phyloP scores from a whole-genome alignment of 2,797 vertebrate genomes.

The Danionella dracula region DNA sequence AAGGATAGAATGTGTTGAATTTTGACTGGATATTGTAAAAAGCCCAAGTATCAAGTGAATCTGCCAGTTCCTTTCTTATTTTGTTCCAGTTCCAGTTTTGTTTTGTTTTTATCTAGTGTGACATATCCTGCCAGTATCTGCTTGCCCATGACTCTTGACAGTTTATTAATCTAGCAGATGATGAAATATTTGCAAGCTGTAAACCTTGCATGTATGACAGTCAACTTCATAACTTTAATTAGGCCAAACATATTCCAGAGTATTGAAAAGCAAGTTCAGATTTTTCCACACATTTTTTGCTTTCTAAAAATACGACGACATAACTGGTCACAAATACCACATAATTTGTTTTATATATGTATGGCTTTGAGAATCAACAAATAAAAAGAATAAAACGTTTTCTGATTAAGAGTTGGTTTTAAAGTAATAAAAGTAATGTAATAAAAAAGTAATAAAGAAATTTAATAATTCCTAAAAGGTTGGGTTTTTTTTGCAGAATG shows the following conservation, averaged over 20 bases:
- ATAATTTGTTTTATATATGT: too few species aligned
- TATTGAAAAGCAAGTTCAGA: neutral
- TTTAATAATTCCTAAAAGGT: neutral
- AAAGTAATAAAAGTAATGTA: too few species aligned
- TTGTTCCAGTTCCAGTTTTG: neutral
- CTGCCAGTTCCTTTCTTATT: too few species aligned
- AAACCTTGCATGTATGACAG: neutral
- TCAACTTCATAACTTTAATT: slow-evolving; percentile 3
- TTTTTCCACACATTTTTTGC: neutral
- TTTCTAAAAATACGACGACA: too few species aligned
- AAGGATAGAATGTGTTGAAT: too few species aligned
- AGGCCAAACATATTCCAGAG: neutral
- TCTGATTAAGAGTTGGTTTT: neutral
- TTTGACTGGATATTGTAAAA: too few species aligned
- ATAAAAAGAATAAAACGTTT: neutral
- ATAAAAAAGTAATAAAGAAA: too few species aligned
- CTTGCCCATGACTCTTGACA: neutral
- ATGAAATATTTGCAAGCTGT: slow-evolving; percentile 1
- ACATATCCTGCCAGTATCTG: neutral
- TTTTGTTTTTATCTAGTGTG: neutral
- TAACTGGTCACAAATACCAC: too few species aligned
- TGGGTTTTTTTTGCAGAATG: neutral
- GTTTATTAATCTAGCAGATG: slow-evolving; percentile 1
- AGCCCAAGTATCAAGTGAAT: too few species aligned
- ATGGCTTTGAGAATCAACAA: neutral